phyloP scores from a whole-genome alignment of 1,140 invertebrate genomes.

The Spodoptera frugiperda region DNA sequence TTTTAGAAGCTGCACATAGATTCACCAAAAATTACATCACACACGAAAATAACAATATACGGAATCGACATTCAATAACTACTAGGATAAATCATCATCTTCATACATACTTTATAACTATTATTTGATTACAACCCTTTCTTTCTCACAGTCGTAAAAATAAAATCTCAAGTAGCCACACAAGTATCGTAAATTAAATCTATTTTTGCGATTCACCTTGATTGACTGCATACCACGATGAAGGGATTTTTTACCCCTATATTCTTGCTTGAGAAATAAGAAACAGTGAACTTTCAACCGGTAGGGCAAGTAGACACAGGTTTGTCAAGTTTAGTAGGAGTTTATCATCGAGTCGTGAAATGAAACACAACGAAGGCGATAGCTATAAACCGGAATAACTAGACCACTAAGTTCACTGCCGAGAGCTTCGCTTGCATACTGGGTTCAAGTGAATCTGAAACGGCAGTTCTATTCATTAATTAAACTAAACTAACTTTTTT shows the following conservation, averaged over 20 bases:
- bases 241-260: constrained; percentile 7
- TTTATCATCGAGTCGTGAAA: constrained; percentile 30
- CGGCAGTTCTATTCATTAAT: constrained; percentile 1
- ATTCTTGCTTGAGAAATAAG: constrained; percentile 26
- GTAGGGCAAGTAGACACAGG: constrained; percentile 14
- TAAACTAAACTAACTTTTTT: too few species aligned
- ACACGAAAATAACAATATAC: too few species aligned
- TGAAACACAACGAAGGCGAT: constrained; percentile 27
- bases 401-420: constrained; percentile 27
- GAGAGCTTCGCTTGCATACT: background rate
- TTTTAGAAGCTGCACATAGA: too few species aligned
- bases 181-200: constrained; percentile 6
- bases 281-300: constrained; percentile 33
- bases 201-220: constrained; percentile 9
- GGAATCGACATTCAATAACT: too few species aligned
- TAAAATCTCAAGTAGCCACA: background rate
- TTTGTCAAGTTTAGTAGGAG: constrained; percentile 30
- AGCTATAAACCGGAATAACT: constrained; percentile 33
- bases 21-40: too few species aligned
- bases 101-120: too few species aligned
- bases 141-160: background rate
- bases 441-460: constrained; percentile 23
- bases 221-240: background rate
- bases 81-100: too few species aligned
- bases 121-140: too few species aligned